Evolutionary conservation across 1,140 invertebrate genomes (phyloP).

Genomic region (Oscheius sp.): DNA sequence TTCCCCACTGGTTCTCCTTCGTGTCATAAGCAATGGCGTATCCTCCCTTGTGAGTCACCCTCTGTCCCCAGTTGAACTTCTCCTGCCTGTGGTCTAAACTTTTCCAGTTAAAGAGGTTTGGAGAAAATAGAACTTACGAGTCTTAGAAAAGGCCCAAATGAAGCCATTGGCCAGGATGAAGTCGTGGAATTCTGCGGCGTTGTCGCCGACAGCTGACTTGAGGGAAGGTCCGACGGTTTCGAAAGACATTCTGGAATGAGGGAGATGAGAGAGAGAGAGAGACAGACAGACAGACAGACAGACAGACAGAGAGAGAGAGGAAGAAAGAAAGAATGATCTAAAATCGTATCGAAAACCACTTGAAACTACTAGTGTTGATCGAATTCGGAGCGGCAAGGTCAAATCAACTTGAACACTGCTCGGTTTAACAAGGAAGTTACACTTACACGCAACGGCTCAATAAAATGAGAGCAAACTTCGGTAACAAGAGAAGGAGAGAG

Average conservation of each 20-base stretch:
- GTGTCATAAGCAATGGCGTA: conserved; percentile 10
- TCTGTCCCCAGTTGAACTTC: conserved; percentile 1
- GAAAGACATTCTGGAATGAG: neutral
- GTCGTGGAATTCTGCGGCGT: neutral
- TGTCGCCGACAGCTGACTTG: neutral
- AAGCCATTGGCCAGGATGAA: neutral
- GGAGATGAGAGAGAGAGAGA: neutral
- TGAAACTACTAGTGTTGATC: too few relatives aligned
- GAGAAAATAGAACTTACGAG: neutral
- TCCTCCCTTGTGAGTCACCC: neutral
- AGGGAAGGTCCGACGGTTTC: neutral
- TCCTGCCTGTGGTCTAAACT: neutral
- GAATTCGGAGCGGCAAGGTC: too few relatives aligned
- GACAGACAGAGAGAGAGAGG: neutral
- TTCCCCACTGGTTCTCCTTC: neutral
- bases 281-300: neutral
- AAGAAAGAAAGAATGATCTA: too few relatives aligned
- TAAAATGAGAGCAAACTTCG: too few relatives aligned
- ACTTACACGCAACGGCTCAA: too few relatives aligned
- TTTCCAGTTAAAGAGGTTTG: neutral
- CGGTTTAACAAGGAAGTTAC: too few relatives aligned
- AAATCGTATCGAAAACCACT: too few relatives aligned
- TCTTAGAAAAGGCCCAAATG: neutral
- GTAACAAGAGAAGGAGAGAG: too few relatives aligned
- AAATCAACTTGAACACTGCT: too few relatives aligned